phyloP scores from a whole-genome alignment of 2,113 vertebrate species.

The Petaurus breviceps region DNA sequence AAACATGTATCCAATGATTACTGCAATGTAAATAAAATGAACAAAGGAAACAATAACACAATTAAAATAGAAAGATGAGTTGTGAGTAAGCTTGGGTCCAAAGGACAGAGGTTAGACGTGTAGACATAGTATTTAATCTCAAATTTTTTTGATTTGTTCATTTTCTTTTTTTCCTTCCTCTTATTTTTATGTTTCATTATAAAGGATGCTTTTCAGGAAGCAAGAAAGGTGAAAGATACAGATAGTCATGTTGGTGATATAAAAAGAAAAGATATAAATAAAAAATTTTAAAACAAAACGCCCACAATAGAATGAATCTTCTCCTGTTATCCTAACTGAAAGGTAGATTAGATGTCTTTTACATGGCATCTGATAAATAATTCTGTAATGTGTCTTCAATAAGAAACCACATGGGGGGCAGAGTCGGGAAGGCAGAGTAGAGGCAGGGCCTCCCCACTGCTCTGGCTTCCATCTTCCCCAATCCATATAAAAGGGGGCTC shows the following conservation, averaged over 20 bases:
- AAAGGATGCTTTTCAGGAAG: not conserved
- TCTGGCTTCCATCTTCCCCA: no score
- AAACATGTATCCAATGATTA: no score
- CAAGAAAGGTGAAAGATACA: not conserved
- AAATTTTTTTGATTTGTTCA: not conserved
- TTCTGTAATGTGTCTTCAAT: not conserved
- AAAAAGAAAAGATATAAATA: not conserved
- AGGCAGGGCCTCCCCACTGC: no score
- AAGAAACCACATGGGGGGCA: no score
- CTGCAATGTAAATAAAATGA: not conserved
- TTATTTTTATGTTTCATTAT: no score
- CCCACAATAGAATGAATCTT: not conserved
- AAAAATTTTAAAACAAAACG: not conserved
- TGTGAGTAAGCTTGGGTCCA: not conserved
- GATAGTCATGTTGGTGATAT: not conserved
- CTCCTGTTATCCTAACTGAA: not conserved
- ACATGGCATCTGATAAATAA: not conserved
- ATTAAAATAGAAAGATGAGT: not conserved
- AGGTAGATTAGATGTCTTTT: not conserved
- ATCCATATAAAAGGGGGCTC: no score
- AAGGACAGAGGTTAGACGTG: not conserved
- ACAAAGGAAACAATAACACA: not conserved
- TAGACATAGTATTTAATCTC: not conserved
- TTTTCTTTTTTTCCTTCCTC: not conserved
- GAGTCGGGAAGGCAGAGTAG: no score